phyloP scores from a whole-genome alignment of 1,140 invertebrate genomes.

The Zeugodacus cucurbitae region DNA sequence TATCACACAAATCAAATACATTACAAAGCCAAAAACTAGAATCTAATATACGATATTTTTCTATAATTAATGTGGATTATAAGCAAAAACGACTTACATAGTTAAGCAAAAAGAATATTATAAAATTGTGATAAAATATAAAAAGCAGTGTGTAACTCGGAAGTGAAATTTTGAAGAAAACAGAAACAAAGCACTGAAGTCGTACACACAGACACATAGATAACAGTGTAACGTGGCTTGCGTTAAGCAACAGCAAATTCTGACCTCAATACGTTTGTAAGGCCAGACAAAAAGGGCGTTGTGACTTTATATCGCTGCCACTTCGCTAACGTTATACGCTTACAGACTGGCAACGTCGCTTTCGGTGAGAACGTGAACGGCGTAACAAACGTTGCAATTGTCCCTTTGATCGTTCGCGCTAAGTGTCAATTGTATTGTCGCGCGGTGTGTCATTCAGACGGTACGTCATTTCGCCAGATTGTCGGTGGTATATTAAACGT shows the following conservation, averaged over 20 bases:
- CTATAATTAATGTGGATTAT: constrained; percentile 11
- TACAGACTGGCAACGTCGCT: neutral
- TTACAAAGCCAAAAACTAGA: constrained; percentile 32
- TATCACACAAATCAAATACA: neutral
- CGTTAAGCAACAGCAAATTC: neutral
- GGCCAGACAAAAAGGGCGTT: neutral
- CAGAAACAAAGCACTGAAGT: neutral
- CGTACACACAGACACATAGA: neutral
- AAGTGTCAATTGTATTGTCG: neutral
- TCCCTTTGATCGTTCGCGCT: neutral
- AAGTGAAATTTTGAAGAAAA: neutral
- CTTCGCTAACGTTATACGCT: neutral
- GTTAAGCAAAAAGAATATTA: neutral
- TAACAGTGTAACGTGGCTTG: neutral
- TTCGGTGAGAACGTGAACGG: neutral
- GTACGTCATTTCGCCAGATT: neutral
- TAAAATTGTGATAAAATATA: constrained; percentile 27
- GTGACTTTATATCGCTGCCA: neutral
- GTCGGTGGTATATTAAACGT: neutral
- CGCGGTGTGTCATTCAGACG: neutral
- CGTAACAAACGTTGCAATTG: neutral
- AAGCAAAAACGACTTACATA: constrained; percentile 34
- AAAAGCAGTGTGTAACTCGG: neutral
- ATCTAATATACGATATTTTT: constrained; percentile 4
- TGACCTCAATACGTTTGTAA: neutral